Evolutionary conservation across 64 coral and sea anemone species (phyloP).

Genomic region (Montipora cactus): DNA sequence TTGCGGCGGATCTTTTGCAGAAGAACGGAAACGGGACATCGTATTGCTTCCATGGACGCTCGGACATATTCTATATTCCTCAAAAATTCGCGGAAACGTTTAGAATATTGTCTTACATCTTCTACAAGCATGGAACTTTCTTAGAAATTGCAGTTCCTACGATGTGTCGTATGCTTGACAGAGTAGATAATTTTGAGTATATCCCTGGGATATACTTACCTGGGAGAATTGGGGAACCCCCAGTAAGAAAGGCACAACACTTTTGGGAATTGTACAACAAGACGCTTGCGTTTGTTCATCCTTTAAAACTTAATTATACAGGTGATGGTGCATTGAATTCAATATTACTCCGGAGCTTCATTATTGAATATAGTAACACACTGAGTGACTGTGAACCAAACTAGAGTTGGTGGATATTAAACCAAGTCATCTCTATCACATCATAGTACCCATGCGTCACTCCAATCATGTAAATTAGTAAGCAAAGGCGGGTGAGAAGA

Average conservation of each 20-base stretch:
- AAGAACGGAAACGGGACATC: slow-evolving; percentile 56
- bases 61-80: slow-evolving; percentile 89
- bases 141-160: slow-evolving; percentile 92
- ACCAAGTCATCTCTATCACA: too few relatives aligned
- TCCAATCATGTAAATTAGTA: too few relatives aligned
- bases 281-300: slow-evolving; percentile 74
- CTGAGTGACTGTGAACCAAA: slow-evolving; percentile 48
- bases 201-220: slow-evolving; percentile 88
- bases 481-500: too few relatives aligned
- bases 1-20: slow-evolving; percentile 31
- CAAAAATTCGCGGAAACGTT: slow-evolving; percentile 66
- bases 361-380: slow-evolving; percentile 71
- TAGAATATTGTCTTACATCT: slow-evolving; percentile 77
- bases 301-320: slow-evolving; percentile 85
- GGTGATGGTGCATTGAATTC: slow-evolving; percentile 52
- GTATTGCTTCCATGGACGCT: slow-evolving; percentile 75
- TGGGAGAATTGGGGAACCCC: slow-evolving; percentile 65
- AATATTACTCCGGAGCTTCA: slow-evolving; percentile 51
- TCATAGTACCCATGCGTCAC: too few relatives aligned
- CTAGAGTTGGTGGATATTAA: too few relatives aligned
- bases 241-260: slow-evolving; percentile 68
- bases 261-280: slow-evolving; percentile 89
- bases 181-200: slow-evolving; percentile 69
- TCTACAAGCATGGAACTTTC: slow-evolving; percentile 88
- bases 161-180: slow-evolving; percentile 84